Conservation (phyloP, 2,888 invertebrate genomes). For the Branchellion lobata region DNA sequence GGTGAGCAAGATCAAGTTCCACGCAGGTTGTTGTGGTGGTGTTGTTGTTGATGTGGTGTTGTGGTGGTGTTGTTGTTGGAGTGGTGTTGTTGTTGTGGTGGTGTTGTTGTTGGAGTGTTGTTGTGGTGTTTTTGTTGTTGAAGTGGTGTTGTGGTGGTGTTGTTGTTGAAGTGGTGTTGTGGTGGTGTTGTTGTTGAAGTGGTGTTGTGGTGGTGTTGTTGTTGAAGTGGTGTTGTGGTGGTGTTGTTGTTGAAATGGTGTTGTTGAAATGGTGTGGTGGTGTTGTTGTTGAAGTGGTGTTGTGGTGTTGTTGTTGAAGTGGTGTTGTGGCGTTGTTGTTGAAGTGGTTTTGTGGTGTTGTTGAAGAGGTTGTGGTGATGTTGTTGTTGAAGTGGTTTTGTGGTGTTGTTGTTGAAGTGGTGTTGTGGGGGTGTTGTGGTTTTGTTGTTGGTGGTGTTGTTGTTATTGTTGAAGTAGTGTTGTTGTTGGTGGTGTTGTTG, state of each 20-base stretch:
- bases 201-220: neutral
- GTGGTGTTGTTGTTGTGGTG: neutral
- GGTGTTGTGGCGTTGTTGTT: neutral
- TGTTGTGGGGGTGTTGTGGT: neutral
- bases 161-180: neutral
- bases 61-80: neutral
- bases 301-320: neutral
- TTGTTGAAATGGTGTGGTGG: neutral
- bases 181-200: neutral
- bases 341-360: neutral
- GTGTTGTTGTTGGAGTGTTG: neutral
- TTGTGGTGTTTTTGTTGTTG: neutral
- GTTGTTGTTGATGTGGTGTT: too few species aligned
- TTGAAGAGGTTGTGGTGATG: neutral
- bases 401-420: neutral
- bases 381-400: neutral
- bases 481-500: neutral
- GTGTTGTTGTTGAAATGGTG: neutral
- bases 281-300: neutral
- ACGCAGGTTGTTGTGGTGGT: slow-evolving; percentile 69
- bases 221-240: too few species aligned
- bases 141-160: neutral
- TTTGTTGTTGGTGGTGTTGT: neutral
- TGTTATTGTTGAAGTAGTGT: neutral
- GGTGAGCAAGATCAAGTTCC: slow-evolving; percentile 88